phyloP scores from a whole-genome alignment of 2,797 vertebrate species.

The Acanthurus lineatus region DNA sequence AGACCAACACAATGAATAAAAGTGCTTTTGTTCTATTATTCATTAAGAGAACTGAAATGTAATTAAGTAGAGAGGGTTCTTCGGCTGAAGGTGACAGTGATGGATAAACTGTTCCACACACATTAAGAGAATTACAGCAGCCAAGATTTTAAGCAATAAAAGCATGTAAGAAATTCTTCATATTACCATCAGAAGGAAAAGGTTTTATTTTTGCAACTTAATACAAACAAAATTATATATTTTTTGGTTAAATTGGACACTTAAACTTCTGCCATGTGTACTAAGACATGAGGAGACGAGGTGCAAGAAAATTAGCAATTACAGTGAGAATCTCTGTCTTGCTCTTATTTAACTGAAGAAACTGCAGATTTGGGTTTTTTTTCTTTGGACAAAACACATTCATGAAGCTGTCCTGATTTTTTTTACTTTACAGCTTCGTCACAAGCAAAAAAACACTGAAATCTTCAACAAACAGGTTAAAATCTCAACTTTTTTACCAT shows the following conservation, averaged over 20 bases:
- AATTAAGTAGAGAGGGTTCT: neutral
- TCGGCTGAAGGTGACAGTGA: neutral
- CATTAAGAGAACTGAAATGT: neutral
- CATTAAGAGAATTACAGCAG: neutral
- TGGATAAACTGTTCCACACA: neutral
- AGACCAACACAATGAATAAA: neutral
- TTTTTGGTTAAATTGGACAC: too few relatives aligned
- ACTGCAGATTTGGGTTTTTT: too few relatives aligned
- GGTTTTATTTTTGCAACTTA: neutral
- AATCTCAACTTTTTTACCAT: neutral
- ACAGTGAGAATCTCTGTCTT: neutral
- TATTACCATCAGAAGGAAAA: too few relatives aligned
- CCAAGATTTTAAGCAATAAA: neutral
- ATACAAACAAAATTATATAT: neutral
- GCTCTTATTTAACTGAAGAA: neutral
- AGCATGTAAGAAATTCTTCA: neutral
- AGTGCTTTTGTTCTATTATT: neutral
- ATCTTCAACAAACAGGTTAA: neutral
- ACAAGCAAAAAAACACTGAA: constrained; percentile 1
- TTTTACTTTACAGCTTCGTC: neutral
- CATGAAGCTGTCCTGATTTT: neutral
- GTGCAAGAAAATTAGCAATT: neutral
- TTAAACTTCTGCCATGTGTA: too few relatives aligned
- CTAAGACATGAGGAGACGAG: neutral
- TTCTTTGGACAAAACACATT: neutral